Evolutionary conservation across 2,113 vertebrate species (phyloP), one percentile per base, ranked within the genome.

Genomic region (Rattus rattus): DNA sequence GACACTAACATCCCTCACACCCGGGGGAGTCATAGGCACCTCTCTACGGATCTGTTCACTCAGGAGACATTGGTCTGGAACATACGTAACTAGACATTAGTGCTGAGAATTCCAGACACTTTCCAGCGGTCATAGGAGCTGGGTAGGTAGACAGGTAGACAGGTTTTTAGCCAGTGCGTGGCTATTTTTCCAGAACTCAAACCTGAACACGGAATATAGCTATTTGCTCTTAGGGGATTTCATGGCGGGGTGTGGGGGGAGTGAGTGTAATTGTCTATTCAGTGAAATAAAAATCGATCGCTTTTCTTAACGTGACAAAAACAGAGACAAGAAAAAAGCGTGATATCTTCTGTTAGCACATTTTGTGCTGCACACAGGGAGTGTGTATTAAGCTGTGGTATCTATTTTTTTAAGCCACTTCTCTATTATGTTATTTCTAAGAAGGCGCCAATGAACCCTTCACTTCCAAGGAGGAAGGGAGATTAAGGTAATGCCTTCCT

Each of bases 11-110:
- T 89, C 61, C 36, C 69, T 70, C 43, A 26, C 70, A 17, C 75
- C 52, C 47, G 7, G 0, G 1, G 13, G 70, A 89, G 43, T 88
- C 47, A 91, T 92, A 91, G 84, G 90, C 91, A 92, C 96, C 3
- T 73, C 70, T 89, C 87, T 88, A 95, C 88, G 94, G 95, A 39
- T 90, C 92, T 59, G 69, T 88, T 96, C 75, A 2, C 67, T 96
- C 92, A 65, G 33, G 30, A 89, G n/a, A 24, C 63, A 84, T 36
- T 33, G 63, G 73, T 59, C 56, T 80, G 56, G 83, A 52, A 13
- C 3, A 0, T 67, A 11, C 19, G 11, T 33, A 28, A 73, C 19
- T 14, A 6, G 8, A 47, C 16, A 0, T 81, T 2, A 17, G 67
- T 54, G 69, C 67, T 33, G 77, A 7, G 7, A 0, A 20, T 14